Conservation (phyloP, 1,140 invertebrate genomes). For the Brachionus manjavacas region DNA sequence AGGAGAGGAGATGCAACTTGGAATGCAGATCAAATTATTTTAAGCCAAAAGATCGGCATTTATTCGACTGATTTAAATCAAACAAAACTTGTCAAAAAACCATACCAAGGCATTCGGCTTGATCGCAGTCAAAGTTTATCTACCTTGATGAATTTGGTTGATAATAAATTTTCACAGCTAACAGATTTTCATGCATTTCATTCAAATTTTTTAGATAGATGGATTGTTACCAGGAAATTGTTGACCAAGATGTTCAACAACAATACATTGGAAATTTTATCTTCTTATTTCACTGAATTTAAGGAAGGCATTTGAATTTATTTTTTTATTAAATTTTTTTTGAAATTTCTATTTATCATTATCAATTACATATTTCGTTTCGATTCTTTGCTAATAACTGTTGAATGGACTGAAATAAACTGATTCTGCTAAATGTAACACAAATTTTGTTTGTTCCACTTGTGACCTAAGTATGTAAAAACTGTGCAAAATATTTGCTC, state of each 20-base stretch:
- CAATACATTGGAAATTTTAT: background rate
- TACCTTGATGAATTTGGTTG: background rate
- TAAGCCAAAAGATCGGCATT: background rate
- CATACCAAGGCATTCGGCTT: background rate
- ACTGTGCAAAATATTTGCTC: too few relatives aligned
- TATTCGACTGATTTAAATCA: background rate
- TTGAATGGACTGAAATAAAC: too few relatives aligned
- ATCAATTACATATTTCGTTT: too few relatives aligned
- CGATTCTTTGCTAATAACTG: too few relatives aligned
- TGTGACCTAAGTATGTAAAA: too few relatives aligned
- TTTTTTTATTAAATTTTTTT: too few relatives aligned
- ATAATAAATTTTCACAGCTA: background rate
- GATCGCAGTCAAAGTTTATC: background rate
- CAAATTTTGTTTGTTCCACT: too few relatives aligned
- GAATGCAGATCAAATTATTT: conserved; percentile 9
- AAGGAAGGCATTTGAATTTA: background rate
- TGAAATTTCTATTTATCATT: too few relatives aligned
- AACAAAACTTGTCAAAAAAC: background rate
- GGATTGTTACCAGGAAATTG: background rate
- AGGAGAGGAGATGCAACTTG: background rate
- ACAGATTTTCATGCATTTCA: background rate
- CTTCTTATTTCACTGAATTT: background rate
- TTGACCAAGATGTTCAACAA: background rate
- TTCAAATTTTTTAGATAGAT: background rate
- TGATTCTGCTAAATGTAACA: too few relatives aligned